Conservation (phyloP, 2,797 vertebrate genomes). For the Chelonia mydas region DNA sequence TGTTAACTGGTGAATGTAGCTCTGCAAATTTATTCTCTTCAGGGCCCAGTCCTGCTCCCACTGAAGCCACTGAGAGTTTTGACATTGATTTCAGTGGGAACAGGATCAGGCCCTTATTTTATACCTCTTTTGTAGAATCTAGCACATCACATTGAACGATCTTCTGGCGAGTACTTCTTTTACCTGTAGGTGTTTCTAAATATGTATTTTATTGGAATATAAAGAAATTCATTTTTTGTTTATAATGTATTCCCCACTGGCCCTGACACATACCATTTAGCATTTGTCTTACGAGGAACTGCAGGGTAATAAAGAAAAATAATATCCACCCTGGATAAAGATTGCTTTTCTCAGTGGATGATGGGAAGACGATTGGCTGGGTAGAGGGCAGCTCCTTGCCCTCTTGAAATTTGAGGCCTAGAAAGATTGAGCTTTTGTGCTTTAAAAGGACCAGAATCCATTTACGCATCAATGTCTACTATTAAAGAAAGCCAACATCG, state of each 20-base stretch:
- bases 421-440: constrained; percentile 65
- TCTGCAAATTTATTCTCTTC: background rate
- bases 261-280: constrained; percentile 62
- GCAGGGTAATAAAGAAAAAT: constrained; percentile 41
- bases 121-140: background rate
- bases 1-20: background rate
- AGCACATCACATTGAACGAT: background rate
- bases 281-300: constrained; percentile 55
- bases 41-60: background rate
- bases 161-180: constrained; percentile 45
- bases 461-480: constrained; percentile 69
- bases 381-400: constrained; percentile 46
- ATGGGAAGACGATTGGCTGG: constrained; percentile 67
- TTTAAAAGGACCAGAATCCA: constrained; percentile 68
- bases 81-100: background rate
- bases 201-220: constrained; percentile 64
- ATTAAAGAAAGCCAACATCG: constrained; percentile 61
- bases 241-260: constrained; percentile 29
- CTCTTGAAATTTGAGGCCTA: constrained; percentile 60
- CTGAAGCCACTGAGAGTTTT: constrained; percentile 5
- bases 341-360: constrained; percentile 63
- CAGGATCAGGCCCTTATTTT: background rate
- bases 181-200: constrained; percentile 66
- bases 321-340: constrained; percentile 60
- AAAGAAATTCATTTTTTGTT: constrained; percentile 57